Evolutionary conservation across 92 coral and sea anemone genomes (phyloP).

Genomic region (Palythoa grandiflora): DNA sequence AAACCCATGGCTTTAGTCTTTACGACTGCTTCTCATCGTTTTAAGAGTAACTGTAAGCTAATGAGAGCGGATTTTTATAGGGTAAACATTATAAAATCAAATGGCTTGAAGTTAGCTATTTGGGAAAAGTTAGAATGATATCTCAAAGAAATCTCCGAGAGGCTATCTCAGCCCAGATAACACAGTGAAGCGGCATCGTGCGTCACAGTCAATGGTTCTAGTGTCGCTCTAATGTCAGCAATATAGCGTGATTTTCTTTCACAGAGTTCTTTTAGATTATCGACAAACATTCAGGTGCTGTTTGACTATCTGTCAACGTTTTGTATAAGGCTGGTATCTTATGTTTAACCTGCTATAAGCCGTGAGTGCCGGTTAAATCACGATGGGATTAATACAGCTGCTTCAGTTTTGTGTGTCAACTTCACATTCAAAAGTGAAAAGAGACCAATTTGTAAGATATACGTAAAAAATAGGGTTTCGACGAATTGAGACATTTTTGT

Average conservation of each 20-base stretch:
- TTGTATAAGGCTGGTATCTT: constrained; percentile 19
- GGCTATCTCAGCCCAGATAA: background rate
- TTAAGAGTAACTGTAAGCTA: constrained; percentile 13
- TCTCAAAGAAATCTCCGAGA: background rate
- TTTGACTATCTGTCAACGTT: constrained; percentile 31
- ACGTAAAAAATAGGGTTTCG: background rate
- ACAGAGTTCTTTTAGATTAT: constrained; percentile 2
- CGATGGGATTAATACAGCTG: constrained; percentile 9
- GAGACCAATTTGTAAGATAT: background rate
- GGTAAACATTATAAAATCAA: background rate
- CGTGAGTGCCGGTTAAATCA: constrained; percentile 4
- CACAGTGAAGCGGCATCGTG: background rate
- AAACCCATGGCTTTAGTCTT: background rate
- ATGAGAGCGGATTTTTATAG: background rate
- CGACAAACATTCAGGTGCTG: constrained; percentile 1
- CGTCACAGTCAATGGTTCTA: background rate
- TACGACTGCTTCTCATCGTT: background rate
- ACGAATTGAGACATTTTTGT: background rate
- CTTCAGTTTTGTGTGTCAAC: background rate
- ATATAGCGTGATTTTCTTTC: constrained; percentile 10
- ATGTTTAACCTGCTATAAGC: constrained; percentile 31
- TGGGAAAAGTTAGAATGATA: background rate
- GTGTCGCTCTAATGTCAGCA: background rate
- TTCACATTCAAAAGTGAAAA: background rate
- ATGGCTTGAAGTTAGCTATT: background rate